These are phyloP conservation scores for Petrocephalus schoutedeni DNA, from an alignment of 2,797 vertebrate genomes.

Conservation along the genomic window DNA sequence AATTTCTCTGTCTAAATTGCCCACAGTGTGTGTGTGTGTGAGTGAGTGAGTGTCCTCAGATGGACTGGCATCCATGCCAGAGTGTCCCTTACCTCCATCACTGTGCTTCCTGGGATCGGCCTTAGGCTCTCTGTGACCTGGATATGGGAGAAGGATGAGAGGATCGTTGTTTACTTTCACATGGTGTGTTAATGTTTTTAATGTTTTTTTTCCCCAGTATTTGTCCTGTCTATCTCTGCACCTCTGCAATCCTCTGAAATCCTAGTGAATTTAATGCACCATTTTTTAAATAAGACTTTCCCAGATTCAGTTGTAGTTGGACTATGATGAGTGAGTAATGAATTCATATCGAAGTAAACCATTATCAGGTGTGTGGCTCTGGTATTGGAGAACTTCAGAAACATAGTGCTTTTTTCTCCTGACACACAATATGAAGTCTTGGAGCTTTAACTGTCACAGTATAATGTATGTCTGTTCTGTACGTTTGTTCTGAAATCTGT, in stretches of 20 bases:
- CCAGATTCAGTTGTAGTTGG: not conserved
- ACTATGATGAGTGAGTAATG: not conserved
- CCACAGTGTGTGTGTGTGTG: not conserved
- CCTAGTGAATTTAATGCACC: not conserved
- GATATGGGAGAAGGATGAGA: not conserved
- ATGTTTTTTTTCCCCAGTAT: not conserved
- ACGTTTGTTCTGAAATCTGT: not conserved
- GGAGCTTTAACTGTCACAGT: not conserved
- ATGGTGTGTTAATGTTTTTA: not conserved
- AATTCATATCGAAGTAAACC: not conserved
- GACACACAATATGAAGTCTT: not conserved
- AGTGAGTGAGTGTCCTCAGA: not conserved
- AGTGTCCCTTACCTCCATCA: not conserved
- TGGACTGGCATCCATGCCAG: not conserved
- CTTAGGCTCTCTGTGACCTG: not conserved
- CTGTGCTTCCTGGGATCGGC: not conserved
- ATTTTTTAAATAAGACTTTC: not conserved
- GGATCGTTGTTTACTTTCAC: not conserved
- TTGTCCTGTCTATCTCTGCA: not conserved
- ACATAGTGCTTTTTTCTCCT: not conserved
- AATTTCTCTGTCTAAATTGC: not conserved
- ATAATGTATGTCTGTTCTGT: not conserved
- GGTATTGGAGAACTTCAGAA: not conserved
- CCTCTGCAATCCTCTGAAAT: not conserved
- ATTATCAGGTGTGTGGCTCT: not conserved